These are phyloP conservation scores for Calameuta filiformis DNA, from an alignment of 2,888 invertebrate genomes.

Conservation along the genomic window DNA sequence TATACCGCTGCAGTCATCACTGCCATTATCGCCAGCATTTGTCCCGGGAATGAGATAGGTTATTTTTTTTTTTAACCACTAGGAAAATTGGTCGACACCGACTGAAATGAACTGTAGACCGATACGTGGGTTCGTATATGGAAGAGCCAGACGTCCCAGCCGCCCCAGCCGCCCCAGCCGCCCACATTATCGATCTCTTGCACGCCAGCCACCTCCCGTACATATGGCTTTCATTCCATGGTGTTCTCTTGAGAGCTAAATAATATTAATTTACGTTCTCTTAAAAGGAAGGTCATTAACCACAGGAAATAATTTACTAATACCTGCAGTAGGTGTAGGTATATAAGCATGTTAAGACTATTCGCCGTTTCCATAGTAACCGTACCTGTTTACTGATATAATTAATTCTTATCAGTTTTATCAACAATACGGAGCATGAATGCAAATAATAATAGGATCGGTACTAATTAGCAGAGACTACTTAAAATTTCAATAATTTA, in stretches of 20 bases:
- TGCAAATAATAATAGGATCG: background rate
- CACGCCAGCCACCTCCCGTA: slow-evolving; percentile 15
- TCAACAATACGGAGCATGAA: background rate
- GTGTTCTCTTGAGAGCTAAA: background rate
- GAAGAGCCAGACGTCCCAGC: background rate
- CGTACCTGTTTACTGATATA: background rate
- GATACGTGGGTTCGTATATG: background rate
- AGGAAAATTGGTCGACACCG: background rate
- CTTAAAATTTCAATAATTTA: background rate
- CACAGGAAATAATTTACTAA: background rate
- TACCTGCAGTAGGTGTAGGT: background rate
- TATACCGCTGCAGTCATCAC: background rate
- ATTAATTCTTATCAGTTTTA: background rate
- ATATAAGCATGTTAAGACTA: background rate
- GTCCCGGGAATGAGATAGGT: background rate
- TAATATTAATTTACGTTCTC: background rate
- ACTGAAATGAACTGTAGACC: background rate
- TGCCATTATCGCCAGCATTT: background rate
- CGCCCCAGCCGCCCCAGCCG: background rate
- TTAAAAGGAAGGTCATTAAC: background rate
- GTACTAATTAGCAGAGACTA: background rate
- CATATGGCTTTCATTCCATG: background rate
- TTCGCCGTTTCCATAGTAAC: background rate
- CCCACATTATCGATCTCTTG: slow-evolving; percentile 18
- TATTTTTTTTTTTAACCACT: background rate